A percentile compares a stretch with the other conserved stretches of the same genome.
Conservation (phyloP, 2,113 vertebrate species). For the Mustela lutreola region DNA sequence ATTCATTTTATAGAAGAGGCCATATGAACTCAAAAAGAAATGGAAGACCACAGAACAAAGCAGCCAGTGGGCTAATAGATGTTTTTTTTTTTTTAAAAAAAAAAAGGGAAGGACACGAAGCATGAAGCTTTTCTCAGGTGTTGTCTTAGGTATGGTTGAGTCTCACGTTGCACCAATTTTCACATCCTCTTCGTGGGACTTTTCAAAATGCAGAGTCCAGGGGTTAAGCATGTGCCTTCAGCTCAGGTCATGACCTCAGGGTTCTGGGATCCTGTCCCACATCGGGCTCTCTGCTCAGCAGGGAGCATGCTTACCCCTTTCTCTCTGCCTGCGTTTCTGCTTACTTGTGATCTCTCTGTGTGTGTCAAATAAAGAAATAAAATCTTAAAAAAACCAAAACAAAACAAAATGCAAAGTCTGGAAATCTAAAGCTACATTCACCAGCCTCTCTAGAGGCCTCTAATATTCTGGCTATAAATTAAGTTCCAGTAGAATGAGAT, state of each 20-base stretch:
- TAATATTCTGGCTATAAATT: neutral
- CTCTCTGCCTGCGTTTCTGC: no score
- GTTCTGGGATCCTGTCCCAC: no score
- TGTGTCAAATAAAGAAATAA: no score
- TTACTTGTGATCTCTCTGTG: no score
- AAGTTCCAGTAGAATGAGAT: neutral
- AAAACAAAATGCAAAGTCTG: neutral
- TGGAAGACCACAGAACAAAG: neutral
- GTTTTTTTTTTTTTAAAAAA: no score
- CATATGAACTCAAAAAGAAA: neutral
- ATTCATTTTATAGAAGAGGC: neutral
- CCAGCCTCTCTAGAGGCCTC: neutral
- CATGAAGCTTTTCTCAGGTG: neutral
- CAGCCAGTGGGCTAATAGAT: neutral
- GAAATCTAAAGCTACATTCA: neutral
- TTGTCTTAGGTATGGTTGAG: neutral
- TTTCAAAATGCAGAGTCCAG: neutral
- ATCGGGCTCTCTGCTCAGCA: no score
- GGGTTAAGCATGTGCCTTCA: no score
- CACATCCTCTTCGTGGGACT: neutral
- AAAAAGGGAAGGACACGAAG: neutral
- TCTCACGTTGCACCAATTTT: neutral
- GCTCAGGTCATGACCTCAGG: no score
- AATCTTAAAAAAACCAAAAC: no score
- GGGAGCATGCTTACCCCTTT: no score